These are phyloP conservation scores for Caenorhabditis zanzibari DNA, from an alignment of 2,888 invertebrate species.

Conservation along the genomic window DNA sequence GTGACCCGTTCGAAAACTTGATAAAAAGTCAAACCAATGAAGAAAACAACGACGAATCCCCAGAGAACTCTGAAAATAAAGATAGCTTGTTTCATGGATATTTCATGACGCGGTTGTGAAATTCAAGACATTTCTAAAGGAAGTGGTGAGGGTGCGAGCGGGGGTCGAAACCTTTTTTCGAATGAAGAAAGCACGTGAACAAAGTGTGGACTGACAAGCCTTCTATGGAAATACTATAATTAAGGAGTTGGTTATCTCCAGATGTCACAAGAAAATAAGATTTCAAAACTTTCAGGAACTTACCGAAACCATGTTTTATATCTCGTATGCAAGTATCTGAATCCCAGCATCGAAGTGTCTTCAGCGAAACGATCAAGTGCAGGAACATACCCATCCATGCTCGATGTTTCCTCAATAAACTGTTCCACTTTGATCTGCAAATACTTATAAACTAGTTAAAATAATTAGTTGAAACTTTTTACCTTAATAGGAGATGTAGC, in stretches of 20 bases:
- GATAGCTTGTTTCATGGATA: constrained; percentile 12
- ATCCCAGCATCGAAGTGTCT: constrained; percentile 80
- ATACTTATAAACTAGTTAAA: neutral
- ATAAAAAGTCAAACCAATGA: constrained; percentile 78
- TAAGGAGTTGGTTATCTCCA: neutral
- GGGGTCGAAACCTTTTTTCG: constrained; percentile 26
- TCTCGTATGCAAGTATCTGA: constrained; percentile 77
- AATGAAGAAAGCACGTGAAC: constrained; percentile 24
- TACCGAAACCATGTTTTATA: constrained; percentile 81
- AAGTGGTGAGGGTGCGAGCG: constrained; percentile 23
- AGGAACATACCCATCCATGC: constrained; percentile 49
- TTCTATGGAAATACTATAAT: neutral
- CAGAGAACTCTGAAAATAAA: constrained; percentile 73
- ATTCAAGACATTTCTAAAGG: constrained; percentile 35
- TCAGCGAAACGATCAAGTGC: constrained; percentile 76
- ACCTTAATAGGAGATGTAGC: constrained; percentile 66
- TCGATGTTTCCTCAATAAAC: constrained; percentile 51
- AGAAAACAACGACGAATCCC: constrained; percentile 78
- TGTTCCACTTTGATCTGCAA: constrained; percentile 62
- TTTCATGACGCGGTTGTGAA: constrained; percentile 49
- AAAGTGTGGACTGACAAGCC: neutral
- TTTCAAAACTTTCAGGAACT: neutral
- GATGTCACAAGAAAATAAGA: neutral
- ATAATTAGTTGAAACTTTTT: neutral
- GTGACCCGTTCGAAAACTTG: constrained; percentile 78